Conservation (phyloP, 2,113 vertebrate species). For the Gymnorhina tibicen region DNA sequence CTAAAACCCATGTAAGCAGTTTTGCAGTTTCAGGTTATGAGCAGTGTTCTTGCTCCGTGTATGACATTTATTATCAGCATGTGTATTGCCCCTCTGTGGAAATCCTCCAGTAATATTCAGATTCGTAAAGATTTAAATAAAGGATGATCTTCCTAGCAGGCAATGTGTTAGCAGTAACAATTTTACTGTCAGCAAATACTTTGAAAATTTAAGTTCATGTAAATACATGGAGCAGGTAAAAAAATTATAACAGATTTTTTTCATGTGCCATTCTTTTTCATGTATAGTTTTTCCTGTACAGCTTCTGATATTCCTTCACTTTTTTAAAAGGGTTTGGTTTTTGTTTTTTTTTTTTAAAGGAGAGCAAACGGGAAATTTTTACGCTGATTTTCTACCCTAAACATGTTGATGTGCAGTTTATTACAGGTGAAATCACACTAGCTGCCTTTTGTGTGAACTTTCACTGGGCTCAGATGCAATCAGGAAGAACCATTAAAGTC, state of each 20-base stretch:
- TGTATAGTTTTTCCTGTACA: background rate
- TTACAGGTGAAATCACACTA: background rate
- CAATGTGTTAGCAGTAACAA: background rate
- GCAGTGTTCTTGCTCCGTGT: background rate
- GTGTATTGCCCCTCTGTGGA: background rate
- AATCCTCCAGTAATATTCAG: background rate
- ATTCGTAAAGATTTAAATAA: background rate
- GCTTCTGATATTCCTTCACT: background rate
- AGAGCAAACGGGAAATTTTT: background rate
- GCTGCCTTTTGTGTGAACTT: background rate
- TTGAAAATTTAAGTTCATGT: background rate
- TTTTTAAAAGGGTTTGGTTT: background rate
- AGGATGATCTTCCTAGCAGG: background rate
- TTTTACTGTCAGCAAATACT: background rate
- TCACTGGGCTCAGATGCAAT: background rate
- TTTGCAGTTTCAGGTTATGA: background rate
- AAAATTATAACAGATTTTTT: background rate
- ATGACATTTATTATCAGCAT: background rate
- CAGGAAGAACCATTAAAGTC: background rate
- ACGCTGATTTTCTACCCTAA: background rate
- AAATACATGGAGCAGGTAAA: background rate
- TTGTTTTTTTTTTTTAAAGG: background rate
- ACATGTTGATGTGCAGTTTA: background rate
- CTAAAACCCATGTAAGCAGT: background rate
- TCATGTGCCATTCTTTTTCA: background rate